Base-by-base conservation (phyloP, 2,797 vertebrate species). In the Myripristis murdjan region DNA sequence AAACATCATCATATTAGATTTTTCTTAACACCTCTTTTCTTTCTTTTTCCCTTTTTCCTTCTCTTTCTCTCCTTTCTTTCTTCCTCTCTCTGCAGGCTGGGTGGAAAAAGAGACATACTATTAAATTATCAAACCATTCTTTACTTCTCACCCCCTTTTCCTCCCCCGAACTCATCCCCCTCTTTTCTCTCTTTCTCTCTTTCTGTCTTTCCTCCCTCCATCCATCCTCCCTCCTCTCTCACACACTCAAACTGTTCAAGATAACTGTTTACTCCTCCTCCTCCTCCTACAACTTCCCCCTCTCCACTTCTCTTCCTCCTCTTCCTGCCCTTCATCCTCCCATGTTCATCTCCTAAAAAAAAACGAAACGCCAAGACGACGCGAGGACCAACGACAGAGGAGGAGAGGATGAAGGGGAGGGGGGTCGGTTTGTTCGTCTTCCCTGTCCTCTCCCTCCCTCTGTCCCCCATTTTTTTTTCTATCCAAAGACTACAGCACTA, bases 31-130 rank as follows among this genome's bases (percentile, higher is more conserved):
- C n/a, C n/a, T n/a, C n/a, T n/a, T n/a, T n/a, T n/a, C n/a, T n/a
- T n/a, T n/a, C 33, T 46, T 0, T 86, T 7, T 70, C 2, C 26
- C 28, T 55, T 65, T 47, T 33, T 39, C 65, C 35, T 28, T 69
- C 55, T 1, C 65, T 39, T 70, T 22, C 58, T 23, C 67, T 35
- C 66, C 16, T 70, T 35, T 75, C 48, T 85, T 41, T 77, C 15
- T 68, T 28, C 81, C 49, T 86, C 1, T 64, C 3, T 84, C 76
- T 89, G 56, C 90, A 95, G 94, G 94, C 81, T 95, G 94, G 94
- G 91, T 95, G 81, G 94, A 95, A 87, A 95, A 79, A 81, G 94
- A 95, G 87, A 95, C 94, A 2, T 95, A 95, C 91, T 95, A 95
- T 86, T 95, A 92, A 94, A 91, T 85, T 78, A 91, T 93, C 86